Evolutionary conservation across 2,797 vertebrate genomes (phyloP).

Genomic region (Lagocephalus sceleratus): DNA sequence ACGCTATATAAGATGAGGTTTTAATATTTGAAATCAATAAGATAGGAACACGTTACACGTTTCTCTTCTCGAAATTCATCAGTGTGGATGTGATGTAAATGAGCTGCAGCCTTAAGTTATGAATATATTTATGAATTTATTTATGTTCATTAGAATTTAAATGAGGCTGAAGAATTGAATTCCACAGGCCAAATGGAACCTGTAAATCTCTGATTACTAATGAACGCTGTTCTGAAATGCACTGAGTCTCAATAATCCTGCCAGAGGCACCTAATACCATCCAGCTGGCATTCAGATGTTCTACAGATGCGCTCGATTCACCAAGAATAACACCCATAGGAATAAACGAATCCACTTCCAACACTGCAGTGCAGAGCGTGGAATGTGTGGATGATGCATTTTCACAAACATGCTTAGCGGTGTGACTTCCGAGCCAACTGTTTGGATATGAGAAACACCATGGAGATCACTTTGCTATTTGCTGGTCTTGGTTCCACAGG

Average conservation of each 20-base stretch:
- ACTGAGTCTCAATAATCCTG: constrained; percentile 45
- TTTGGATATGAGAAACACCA: constrained; percentile 11
- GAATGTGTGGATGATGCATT: constrained; percentile 36
- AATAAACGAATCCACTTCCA: constrained; percentile 29
- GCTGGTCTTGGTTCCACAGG: background rate
- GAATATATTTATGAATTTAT: constrained; percentile 42
- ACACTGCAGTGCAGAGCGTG: constrained; percentile 15
- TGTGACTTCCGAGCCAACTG: constrained; percentile 15
- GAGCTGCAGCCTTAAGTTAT: constrained; percentile 41
- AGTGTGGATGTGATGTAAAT: constrained; percentile 36
- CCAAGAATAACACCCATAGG: constrained; percentile 30
- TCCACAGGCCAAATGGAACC: constrained; percentile 44
- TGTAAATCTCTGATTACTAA: constrained; percentile 47
- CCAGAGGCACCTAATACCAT: constrained; percentile 36
- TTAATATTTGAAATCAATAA: no score
- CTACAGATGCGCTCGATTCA: constrained; percentile 44
- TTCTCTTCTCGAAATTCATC: constrained; percentile 29
- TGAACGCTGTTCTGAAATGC: constrained; percentile 29
- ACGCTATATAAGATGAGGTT: background rate
- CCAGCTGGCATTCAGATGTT: constrained; percentile 63
- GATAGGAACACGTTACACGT: constrained; percentile 7
- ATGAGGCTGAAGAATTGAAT: constrained; percentile 44
- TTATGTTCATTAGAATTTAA: constrained; percentile 58
- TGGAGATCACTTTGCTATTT: constrained; percentile 13
- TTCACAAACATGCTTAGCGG: constrained; percentile 29